These are phyloP conservation scores for Morpho achilles DNA, from an alignment of 2,888 invertebrate species.

Conservation along the genomic window DNA sequence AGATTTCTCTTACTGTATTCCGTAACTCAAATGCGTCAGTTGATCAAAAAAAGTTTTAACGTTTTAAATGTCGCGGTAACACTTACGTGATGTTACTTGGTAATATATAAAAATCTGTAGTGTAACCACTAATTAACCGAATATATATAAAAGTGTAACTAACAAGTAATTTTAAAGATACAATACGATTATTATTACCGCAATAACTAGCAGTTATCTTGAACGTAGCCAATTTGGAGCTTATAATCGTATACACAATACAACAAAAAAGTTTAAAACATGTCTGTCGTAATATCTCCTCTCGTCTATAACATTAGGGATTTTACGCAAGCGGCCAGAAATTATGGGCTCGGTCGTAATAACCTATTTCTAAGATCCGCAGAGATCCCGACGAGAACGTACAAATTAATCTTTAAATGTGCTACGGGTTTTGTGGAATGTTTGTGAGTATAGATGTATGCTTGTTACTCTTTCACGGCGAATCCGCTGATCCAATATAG, in stretches of 20 bases:
- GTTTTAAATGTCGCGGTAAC: slow-evolving; percentile 19
- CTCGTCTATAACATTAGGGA: slow-evolving; percentile 24
- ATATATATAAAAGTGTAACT: neutral
- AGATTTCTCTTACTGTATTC: too few relatives aligned
- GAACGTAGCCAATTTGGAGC: slow-evolving; percentile 17
- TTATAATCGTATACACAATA: slow-evolving; percentile 16
- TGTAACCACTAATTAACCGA: neutral
- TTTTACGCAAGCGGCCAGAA: slow-evolving; percentile 26
- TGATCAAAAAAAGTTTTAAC: slow-evolving; percentile 14
- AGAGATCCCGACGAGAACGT: slow-evolving; percentile 12
- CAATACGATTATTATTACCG: slow-evolving; percentile 3
- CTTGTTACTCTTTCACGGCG: too few relatives aligned
- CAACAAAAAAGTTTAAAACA: slow-evolving; percentile 17
- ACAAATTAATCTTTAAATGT: slow-evolving; percentile 20
- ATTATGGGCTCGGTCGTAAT: slow-evolving; percentile 23
- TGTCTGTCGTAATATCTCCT: slow-evolving; percentile 16
- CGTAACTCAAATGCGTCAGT: slow-evolving; percentile 5
- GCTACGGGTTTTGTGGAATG: slow-evolving; percentile 11
- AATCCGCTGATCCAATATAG: too few relatives aligned
- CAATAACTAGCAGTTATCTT: slow-evolving; percentile 9
- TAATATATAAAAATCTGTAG: too few relatives aligned
- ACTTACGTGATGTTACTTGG: neutral
- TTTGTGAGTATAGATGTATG: neutral
- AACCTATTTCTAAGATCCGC: slow-evolving; percentile 24
- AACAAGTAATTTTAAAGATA: too few relatives aligned